Evolutionary conservation across 2,888 invertebrate species (phyloP), one percentile per base, ranked within the genome.

Genomic region (Arrhopalites spinosus): DNA sequence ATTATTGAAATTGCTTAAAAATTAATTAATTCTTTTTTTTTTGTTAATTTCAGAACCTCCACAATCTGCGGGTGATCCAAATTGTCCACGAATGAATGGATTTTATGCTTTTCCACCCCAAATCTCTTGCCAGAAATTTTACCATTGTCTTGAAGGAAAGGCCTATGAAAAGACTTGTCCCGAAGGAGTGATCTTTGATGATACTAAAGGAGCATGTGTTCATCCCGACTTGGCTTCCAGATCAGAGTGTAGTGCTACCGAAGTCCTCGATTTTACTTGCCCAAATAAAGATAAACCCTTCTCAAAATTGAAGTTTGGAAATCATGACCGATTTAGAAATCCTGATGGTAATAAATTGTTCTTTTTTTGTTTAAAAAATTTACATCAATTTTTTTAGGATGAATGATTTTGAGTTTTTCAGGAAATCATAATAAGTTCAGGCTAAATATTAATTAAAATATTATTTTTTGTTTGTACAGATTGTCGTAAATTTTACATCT

Each of bases 41-140:
- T 7, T 7, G 20, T 56, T 13, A 8, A 20, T 83, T 84, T 0
- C 85, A 92, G 92, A 92, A 84, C 88, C 90, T 1, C 85, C 92
- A 0, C 89, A 90, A 81, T 88, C 94, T 0, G 92, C 92, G 0
- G 91, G 90, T 71, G 75, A 74, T n/a, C 61, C n/a, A n/a, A n/a
- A 77, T 1, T 83, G 83, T 59, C 79, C 79, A 1, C 78, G 83
- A 17, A 68, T 78, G 66, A 83, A 83, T 64, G 83, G 83, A 15
- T 80, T 83, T 66, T 83, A 83, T 74, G 73, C 79, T 15, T 82
- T 82, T 53, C 80, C 80, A 8, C 74, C 83, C 0, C 56, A 59
- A 5, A 79, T 79, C 11, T 83, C 83, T 8, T 85, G 85, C 74
- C 84, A 85, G 79, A 84, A 84, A 70, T 85, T 85, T 77, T 76